phyloP scores from a whole-genome alignment of 2,888 invertebrate species.

The Stenchaetothrips biformis region DNA sequence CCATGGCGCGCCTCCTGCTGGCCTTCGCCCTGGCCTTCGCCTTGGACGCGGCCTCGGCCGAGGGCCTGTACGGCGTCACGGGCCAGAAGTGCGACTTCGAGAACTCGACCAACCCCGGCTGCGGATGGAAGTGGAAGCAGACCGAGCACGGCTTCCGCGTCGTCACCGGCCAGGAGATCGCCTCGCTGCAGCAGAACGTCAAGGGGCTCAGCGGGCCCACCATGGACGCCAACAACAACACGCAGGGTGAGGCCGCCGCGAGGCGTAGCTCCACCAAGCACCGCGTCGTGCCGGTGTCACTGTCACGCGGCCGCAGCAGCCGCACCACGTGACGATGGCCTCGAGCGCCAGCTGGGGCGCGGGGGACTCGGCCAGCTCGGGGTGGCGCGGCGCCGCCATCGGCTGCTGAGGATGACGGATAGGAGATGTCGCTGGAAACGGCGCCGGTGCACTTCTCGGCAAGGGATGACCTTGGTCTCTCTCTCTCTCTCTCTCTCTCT shows the following conservation, averaged over 20 bases:
- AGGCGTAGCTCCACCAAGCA: no score
- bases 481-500: neutral
- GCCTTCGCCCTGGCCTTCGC: neutral
- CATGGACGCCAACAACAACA: conserved; percentile 18
- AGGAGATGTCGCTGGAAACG: no score
- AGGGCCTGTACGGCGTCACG: neutral
- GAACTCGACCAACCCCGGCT: conserved; percentile 17
- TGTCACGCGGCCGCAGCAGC: no score
- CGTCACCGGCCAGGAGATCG: conserved; percentile 19
- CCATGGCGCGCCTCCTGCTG: neutral
- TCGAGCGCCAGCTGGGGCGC: neutral
- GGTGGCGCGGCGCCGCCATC: neutral
- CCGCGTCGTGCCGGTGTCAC: no score
- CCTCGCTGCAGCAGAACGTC: conserved; percentile 10
- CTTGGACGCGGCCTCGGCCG: neutral
- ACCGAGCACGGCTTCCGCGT: conserved; percentile 13
- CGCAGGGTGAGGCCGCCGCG: neutral
- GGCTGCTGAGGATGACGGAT: no score
- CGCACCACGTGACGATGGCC: no score
- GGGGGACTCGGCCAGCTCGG: neutral
- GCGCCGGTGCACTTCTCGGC: no score
- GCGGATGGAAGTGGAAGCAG: neutral
- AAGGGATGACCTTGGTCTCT: neutral
- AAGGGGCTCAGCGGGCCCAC: neutral
- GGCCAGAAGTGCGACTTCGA: conserved; percentile 1